Evolutionary conservation across 1,140 invertebrate genomes (phyloP).

Genomic region (Drosophila hydei): DNA sequence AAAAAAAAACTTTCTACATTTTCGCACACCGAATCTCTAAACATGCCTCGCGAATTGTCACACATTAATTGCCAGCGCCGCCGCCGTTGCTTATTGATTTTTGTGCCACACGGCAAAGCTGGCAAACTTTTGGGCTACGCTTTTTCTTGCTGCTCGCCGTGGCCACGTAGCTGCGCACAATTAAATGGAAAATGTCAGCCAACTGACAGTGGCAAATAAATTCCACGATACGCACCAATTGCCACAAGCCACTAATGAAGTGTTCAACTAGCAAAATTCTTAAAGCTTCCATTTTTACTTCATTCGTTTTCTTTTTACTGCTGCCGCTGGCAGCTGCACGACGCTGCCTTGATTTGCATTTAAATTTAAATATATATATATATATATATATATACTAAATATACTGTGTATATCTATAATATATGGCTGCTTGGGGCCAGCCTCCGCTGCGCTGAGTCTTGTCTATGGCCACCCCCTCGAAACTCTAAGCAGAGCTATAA

Average conservation of each 20-base stretch:
- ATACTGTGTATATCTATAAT: slow-evolving; percentile 31
- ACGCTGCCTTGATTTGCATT: slow-evolving; percentile 41
- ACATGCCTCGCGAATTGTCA: slow-evolving; percentile 24
- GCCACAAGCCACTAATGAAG: slow-evolving; percentile 49
- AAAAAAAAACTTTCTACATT: background rate
- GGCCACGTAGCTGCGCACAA: slow-evolving; percentile 24
- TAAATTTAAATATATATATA: slow-evolving; percentile 44
- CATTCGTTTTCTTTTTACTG: background rate
- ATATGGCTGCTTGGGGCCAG: slow-evolving; percentile 39
- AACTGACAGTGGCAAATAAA: slow-evolving; percentile 41
- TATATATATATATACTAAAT: slow-evolving; percentile 3
- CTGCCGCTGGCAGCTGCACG: slow-evolving; percentile 6
- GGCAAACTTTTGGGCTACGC: slow-evolving; percentile 35
- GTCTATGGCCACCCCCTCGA: slow-evolving; percentile 28
- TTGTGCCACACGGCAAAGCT: slow-evolving; percentile 39
- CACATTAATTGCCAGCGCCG: slow-evolving; percentile 37
- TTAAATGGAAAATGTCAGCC: slow-evolving; percentile 47
- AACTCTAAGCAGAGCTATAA: slow-evolving; percentile 34
- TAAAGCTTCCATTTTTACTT: slow-evolving; percentile 1
- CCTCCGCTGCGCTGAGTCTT: slow-evolving; percentile 29
- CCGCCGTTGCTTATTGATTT: slow-evolving; percentile 43
- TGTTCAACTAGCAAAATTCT: slow-evolving; percentile 16
- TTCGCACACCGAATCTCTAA: no score
- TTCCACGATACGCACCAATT: slow-evolving; percentile 49
- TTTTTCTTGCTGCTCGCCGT: slow-evolving; percentile 12